These are phyloP conservation scores for Palythoa grandis DNA, from an alignment of 92 coral and sea anemone species.

Conservation along the genomic window DNA sequence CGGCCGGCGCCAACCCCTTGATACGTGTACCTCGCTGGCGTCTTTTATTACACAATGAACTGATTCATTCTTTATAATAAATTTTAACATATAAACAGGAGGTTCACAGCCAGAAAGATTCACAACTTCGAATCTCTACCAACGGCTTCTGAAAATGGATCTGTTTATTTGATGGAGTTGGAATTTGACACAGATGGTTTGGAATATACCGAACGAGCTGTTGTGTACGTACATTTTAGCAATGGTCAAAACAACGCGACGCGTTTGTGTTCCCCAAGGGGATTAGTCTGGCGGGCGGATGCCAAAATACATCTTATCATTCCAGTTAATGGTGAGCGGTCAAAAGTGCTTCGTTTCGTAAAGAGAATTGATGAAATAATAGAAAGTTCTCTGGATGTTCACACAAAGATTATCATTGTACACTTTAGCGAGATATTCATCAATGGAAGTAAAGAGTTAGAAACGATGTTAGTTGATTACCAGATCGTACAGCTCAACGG, in stretches of 20 bases:
- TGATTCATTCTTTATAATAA: neutral
- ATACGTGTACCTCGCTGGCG: too few relatives aligned
- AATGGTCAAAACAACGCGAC: slow-evolving; percentile 25
- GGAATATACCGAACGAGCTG: slow-evolving; percentile 73
- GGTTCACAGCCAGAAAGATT: slow-evolving; percentile 49
- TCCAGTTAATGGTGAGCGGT: slow-evolving; percentile 60
- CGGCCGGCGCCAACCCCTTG: too few relatives aligned
- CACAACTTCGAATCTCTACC: slow-evolving; percentile 65
- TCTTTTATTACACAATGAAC: neutral
- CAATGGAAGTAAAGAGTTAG: slow-evolving; percentile 36
- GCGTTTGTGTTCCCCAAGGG: slow-evolving; percentile 66
- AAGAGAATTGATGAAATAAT: slow-evolving; percentile 60
- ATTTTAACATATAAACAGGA: slow-evolving; percentile 38
- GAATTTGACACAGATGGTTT: slow-evolving; percentile 76
- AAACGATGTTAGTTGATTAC: slow-evolving; percentile 43
- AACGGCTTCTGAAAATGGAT: slow-evolving; percentile 18
- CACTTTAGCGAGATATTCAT: slow-evolving; percentile 45
- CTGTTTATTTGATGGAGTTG: slow-evolving; percentile 62
- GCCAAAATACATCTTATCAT: slow-evolving; percentile 56
- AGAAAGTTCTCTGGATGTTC: slow-evolving; percentile 66
- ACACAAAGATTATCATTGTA: slow-evolving; percentile 66
- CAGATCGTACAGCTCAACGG: slow-evolving; percentile 52
- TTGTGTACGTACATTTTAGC: slow-evolving; percentile 63
- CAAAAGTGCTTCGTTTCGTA: slow-evolving; percentile 63
- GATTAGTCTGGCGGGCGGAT: slow-evolving; percentile 62